A percentile compares a stretch with the other conserved stretches of the same genome.
These are phyloP conservation scores for Saccopteryx bilineata DNA, from an alignment of 2,113 vertebrate genomes.

Conservation along the genomic window DNA sequence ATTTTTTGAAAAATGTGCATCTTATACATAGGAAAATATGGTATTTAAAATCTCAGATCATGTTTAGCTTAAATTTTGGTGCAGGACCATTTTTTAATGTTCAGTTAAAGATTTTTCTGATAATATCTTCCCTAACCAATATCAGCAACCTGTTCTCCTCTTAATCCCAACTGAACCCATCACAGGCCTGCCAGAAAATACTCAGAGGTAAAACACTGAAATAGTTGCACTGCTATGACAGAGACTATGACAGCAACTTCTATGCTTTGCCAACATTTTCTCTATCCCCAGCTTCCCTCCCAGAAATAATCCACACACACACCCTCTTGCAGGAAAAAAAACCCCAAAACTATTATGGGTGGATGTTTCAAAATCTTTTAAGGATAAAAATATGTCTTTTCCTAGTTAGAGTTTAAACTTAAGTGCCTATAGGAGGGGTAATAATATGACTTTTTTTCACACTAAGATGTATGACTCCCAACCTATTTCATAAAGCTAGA, in stretches of 20 bases:
- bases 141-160: neutral
- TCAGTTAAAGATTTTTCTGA: constrained; percentile 19
- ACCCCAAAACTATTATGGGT: neutral
- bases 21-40: too few relatives aligned
- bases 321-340: too few relatives aligned
- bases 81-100: neutral
- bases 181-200: constrained; percentile 35
- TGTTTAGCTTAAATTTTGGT: constrained; percentile 15
- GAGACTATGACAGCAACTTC: neutral
- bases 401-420: neutral
- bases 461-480: neutral
- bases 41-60: constrained; percentile 42
- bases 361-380: constrained; percentile 56
- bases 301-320: too few relatives aligned
- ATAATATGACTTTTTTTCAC: constrained; percentile 26
- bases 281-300: neutral
- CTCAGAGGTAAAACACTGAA: constrained; percentile 53
- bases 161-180: neutral
- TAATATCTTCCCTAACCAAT: neutral
- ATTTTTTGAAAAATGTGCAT: too few relatives aligned
- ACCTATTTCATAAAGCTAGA: constrained; percentile 31
- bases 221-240: neutral
- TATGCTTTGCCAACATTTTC: neutral
- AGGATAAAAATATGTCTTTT: constrained; percentile 51
- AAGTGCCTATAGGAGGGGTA: constrained; percentile 12